Evolutionary conservation across 2,797 vertebrate genomes (phyloP), one percentile per base, ranked within the genome.

Genomic region (Babyrousa celebensis): DNA sequence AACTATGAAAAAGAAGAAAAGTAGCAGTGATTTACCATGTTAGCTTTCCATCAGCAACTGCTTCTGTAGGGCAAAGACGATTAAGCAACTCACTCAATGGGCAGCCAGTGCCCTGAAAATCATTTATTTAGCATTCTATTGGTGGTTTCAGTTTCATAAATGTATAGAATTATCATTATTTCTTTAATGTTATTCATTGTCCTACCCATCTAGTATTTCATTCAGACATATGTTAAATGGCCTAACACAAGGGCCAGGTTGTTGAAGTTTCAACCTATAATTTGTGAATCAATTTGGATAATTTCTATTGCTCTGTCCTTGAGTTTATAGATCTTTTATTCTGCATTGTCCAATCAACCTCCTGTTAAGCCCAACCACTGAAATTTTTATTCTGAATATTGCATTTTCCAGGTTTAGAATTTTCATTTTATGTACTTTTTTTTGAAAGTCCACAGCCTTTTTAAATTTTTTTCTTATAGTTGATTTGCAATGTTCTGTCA

Each of bases 1-100:
- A 98, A 36, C 29, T 16, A 6, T 7, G 63, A 17, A 17, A 77
- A 62, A 20, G 27, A 25, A 65, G 40, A 32, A 82, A 96, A 95
- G 40, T 20, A 96, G 2, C 16, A 95, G 29, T 70, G 36, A 29
- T 88, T 62, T 92, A 72, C 32, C 0, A n/a, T 23, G 32, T 93
- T 48, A 48, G 10, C 12, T 94, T 92, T 83, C 82, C 0, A 6
- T 82, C 56, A 86, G 54, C 52, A 52, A 32, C 15, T 65, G 21
- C 71, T 85, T 80, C 62, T 95, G 27, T 36, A 79, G 15, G 21
- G 12, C 20, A 63, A 54, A 82, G 91, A 67, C 56, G 48, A 80
- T 71, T 48, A 83, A 89, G 20, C 40, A 85, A 72, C 20, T 86
- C 60, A 87, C 1, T 75, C 91, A 80, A 12, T 16, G 84, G 80